phyloP scores from a whole-genome alignment of 35 echinoderm and acorn worm species.

The Chiridota heheva region DNA sequence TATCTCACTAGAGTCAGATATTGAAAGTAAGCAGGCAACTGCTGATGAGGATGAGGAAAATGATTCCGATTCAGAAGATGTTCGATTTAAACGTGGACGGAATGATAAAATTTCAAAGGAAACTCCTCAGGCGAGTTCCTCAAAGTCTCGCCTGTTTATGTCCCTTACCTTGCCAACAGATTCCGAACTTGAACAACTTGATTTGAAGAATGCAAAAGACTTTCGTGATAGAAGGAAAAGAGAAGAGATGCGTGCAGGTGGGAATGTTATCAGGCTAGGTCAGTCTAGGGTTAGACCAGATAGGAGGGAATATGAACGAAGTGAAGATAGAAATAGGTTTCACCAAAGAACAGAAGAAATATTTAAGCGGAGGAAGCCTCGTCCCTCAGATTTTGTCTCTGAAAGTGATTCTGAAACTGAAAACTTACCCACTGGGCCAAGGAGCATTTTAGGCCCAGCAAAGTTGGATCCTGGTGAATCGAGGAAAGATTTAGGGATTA shows the following conservation, averaged over 20 bases:
- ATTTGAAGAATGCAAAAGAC: slow-evolving; percentile 17
- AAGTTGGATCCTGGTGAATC: too few relatives aligned
- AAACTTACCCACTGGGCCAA: too few relatives aligned
- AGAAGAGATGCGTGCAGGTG: too few relatives aligned
- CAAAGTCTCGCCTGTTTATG: slow-evolving; percentile 30
- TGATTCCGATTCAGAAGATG: slow-evolving; percentile 24
- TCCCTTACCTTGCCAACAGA: slow-evolving; percentile 30
- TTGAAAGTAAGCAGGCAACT: too few relatives aligned
- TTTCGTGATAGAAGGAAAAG: slow-evolving; percentile 27
- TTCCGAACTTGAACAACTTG: slow-evolving; percentile 19
- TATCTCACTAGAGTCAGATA: slow-evolving; percentile 39
- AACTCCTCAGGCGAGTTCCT: not conserved
- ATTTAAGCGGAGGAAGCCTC: not conserved
- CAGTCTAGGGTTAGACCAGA: too few relatives aligned
- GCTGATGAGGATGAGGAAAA: slow-evolving; percentile 35
- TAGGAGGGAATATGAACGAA: too few relatives aligned
- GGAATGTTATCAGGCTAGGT: too few relatives aligned
- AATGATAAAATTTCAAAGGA: not conserved
- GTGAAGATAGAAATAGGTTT: not conserved
- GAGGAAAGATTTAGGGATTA: too few relatives aligned
- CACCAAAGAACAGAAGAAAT: not conserved
- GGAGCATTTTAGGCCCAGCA: too few relatives aligned
- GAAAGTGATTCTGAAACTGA: slow-evolving; percentile 28
- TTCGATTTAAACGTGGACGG: slow-evolving; percentile 24
- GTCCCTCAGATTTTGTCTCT: slow-evolving; percentile 42